Base-by-base conservation (phyloP, 2,797 vertebrate species). In the Pangasius djambal region DNA sequence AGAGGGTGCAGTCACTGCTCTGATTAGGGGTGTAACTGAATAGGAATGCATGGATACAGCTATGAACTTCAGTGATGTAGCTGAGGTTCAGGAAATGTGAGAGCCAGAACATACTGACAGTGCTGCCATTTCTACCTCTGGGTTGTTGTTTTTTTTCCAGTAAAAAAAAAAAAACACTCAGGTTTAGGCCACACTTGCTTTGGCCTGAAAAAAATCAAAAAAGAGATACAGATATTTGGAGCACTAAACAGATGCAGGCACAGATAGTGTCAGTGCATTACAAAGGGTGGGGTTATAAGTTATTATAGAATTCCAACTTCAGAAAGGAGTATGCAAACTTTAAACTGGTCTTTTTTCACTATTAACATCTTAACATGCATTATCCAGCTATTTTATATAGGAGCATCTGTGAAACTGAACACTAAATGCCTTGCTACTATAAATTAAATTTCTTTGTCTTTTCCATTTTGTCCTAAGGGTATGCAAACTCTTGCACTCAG, bases 391-490 rank as follows among this genome's bases (percentile, higher is more conserved):
- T 52, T 55, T 79, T 25, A 2, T 34, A 20, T 57, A 34, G 18
- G 20, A 22, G 31, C 10, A 22, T 40, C 31, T 67, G 28, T n/a
- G 61, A 83, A 59, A 25, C 55, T 8, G 9, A 83, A 25, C n/a
- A 63, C 37, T 61, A 4, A 69, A 8, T 65, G 59, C 25, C 7
- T 65, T 65, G 25, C 61, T 31, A 40, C 59, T 20, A 20, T 48
- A 74, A 57, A 57, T 72, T 28, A 0, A 15, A 37, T 55, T 31
- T 72, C 28, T 57, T 86, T 86, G 20, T 69, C 44, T 37, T 72
- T 55, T 25, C 48, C 48, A 37, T 85, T 85, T 72, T 74, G 34
- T 57, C 84, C 69, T 74, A 18, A 74, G 55, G 69, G 69, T 37
- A 28, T 59, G 25, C 50, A 55, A 37, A 85, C 48, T 70, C 84